Evolutionary conservation across 2,888 invertebrate species (phyloP).

Genomic region (Drosophila austrosaltans): DNA sequence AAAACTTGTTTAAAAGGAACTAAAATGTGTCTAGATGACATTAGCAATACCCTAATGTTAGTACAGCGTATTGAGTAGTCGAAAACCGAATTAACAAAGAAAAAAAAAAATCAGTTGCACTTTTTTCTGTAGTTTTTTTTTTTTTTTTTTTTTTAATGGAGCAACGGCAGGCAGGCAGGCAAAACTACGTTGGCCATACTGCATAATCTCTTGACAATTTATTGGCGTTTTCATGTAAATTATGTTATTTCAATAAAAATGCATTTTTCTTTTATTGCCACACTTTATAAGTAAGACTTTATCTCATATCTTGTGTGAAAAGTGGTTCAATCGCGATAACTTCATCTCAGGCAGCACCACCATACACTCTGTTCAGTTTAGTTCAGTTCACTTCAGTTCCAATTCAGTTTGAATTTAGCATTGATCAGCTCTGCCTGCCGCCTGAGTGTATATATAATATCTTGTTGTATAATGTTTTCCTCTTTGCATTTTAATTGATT

Average conservation of each 20-base stretch:
- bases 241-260: slow-evolving; percentile 71
- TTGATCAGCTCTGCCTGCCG: slow-evolving; percentile 1
- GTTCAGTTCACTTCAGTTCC: background rate
- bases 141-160: slow-evolving; percentile 46
- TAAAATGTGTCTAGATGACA: too few relatives aligned
- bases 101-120: background rate
- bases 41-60: too few relatives aligned
- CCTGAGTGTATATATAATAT: background rate
- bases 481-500: slow-evolving; percentile 77
- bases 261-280: slow-evolving; percentile 74
- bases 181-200: slow-evolving; percentile 22
- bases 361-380: background rate
- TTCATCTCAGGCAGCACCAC: slow-evolving; percentile 49
- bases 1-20: too few relatives aligned
- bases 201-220: slow-evolving; percentile 67
- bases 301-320: slow-evolving; percentile 69
- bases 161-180: slow-evolving; percentile 18
- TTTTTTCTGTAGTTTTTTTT: background rate
- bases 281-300: slow-evolving; percentile 53
- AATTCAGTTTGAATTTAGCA: slow-evolving; percentile 13
- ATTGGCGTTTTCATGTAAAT: slow-evolving; percentile 74
- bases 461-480: slow-evolving; percentile 21
- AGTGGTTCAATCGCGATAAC: slow-evolving; percentile 77
- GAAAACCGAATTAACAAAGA: background rate
- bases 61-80: slow-evolving; percentile 1